Evolutionary conservation across 2,797 vertebrate genomes (phyloP).

Genomic region (Eleutherodactylus coqui): DNA sequence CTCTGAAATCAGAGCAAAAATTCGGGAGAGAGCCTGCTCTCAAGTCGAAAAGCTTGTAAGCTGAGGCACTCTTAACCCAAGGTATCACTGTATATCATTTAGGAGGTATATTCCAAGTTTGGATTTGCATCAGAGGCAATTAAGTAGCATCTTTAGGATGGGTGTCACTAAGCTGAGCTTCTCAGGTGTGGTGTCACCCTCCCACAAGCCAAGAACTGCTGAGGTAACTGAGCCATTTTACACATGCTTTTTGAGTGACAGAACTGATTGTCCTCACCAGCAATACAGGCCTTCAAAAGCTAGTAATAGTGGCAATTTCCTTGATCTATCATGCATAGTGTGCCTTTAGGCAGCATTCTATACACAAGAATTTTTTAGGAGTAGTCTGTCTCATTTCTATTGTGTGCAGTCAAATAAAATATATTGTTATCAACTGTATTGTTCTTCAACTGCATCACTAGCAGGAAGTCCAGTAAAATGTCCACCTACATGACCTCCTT

Average conservation of each 20-base stretch:
- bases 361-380: not conserved
- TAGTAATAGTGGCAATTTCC: not conserved
- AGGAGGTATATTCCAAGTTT: not conserved
- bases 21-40: too few species aligned
- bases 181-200: not conserved
- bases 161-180: not conserved
- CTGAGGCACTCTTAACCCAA: too few species aligned
- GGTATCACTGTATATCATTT: too few species aligned
- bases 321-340: not conserved
- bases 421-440: too few species aligned
- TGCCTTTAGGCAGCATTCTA: not conserved
- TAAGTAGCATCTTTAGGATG: not conserved
- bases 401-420: too few species aligned
- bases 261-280: not conserved
- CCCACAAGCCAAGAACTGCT: constrained; percentile 19
- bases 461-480: too few species aligned
- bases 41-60: too few species aligned
- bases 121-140: not conserved
- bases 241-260: not conserved
- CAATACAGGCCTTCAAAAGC: not conserved
- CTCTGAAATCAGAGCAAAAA: too few species aligned
- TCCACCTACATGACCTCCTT: too few species aligned
- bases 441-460: too few species aligned
- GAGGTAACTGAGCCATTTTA: constrained; percentile 4
- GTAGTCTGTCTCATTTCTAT: too few species aligned